Conservation (phyloP, 2,113 vertebrate species). For the Isichthys henryi region DNA sequence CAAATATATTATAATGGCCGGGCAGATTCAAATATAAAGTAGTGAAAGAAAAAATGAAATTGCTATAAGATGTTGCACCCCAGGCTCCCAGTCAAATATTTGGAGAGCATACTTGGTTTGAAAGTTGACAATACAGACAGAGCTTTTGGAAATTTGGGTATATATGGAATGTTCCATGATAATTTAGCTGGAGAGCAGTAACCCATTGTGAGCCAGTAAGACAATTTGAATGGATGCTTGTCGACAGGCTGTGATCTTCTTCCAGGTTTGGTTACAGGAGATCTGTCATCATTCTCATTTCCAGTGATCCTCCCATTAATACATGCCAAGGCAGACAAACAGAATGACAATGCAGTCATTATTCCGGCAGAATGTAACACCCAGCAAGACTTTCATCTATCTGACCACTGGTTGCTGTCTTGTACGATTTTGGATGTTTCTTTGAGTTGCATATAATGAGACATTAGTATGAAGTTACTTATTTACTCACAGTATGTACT, state of each 20-base stretch:
- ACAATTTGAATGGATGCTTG: background rate
- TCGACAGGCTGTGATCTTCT: slow-evolving; percentile 10
- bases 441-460: background rate
- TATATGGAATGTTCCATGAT: slow-evolving; percentile 7
- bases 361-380: background rate
- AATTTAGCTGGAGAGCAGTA: background rate
- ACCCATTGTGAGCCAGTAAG: slow-evolving; percentile 17
- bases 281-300: background rate
- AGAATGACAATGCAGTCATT: background rate
- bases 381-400: background rate
- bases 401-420: background rate
- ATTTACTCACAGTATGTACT: background rate
- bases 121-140: background rate
- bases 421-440: background rate
- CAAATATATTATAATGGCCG: background rate
- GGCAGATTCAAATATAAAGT: background rate
- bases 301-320: background rate
- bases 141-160: background rate
- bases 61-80: background rate
- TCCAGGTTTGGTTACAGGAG: slow-evolving; percentile 24
- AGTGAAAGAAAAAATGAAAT: background rate
- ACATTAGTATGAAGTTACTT: background rate
- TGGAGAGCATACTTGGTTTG: background rate
- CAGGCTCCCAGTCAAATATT: background rate
- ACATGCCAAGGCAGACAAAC: background rate